These are phyloP conservation scores for Myoxocephalus aenaeus DNA, from an alignment of 2,797 vertebrate genomes.

Conservation along the genomic window DNA sequence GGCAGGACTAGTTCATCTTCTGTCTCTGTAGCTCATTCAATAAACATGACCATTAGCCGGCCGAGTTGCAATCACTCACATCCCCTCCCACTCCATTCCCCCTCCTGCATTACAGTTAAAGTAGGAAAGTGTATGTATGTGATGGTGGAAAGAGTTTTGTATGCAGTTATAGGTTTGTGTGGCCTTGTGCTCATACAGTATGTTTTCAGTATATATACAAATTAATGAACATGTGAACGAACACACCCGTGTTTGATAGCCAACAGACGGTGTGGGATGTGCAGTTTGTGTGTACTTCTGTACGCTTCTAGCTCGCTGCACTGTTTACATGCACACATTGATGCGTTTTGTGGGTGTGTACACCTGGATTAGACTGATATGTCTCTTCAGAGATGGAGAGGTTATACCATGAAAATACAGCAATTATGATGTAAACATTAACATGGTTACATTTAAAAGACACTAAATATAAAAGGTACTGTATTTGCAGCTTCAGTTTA, in stretches of 20 bases:
- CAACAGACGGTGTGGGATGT: not conserved
- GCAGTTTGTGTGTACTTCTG: slow-evolving; percentile 18
- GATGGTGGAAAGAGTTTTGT: not conserved
- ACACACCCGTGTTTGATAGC: not conserved
- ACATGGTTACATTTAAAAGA: not conserved
- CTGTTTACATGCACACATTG: slow-evolving; percentile 26
- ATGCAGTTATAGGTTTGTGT: slow-evolving; percentile 2
- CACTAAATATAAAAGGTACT: not conserved
- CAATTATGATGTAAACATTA: slow-evolving; percentile 2
- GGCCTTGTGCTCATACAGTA: not conserved
- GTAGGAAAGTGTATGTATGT: not conserved
- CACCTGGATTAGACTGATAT: slow-evolving; percentile 35
- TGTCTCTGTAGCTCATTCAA: slow-evolving; percentile 39
- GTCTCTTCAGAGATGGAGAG: not conserved
- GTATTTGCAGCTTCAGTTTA: not conserved
- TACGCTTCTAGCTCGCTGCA: not conserved
- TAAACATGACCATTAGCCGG: slow-evolving; percentile 58
- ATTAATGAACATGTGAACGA: slow-evolving; percentile 15
- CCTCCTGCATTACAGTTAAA: slow-evolving; percentile 49
- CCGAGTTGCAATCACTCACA: slow-evolving; percentile 33
- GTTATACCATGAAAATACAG: not conserved
- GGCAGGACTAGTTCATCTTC: slow-evolving; percentile 3
- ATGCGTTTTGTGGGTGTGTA: slow-evolving; percentile 9
- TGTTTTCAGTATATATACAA: not conserved
- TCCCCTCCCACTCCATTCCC: slow-evolving; percentile 22